A percentile compares a stretch with the other conserved stretches of the same genome.
Conservation (phyloP, 2,888 invertebrate genomes). For the Venusia cambrica region DNA sequence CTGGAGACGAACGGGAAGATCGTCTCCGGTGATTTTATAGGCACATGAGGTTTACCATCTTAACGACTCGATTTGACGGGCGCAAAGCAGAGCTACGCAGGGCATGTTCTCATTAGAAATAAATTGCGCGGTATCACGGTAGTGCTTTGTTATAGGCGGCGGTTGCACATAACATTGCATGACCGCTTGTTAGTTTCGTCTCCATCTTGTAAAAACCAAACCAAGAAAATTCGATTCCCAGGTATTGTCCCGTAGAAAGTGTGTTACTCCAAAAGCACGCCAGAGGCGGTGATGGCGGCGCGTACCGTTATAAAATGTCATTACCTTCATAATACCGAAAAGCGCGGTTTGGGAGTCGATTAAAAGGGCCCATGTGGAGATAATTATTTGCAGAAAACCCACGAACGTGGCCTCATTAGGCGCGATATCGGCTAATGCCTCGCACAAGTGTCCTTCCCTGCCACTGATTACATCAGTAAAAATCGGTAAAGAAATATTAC, state of each 20-base stretch:
- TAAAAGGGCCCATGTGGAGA: slow-evolving; percentile 57
- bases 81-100: no score
- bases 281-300: no score
- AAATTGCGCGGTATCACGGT: no score
- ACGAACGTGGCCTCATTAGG: slow-evolving; percentile 34
- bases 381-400: slow-evolving; percentile 52
- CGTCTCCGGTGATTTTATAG: no score
- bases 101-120: no score
- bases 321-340: slow-evolving; percentile 52
- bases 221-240: slow-evolving; percentile 26
- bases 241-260: slow-evolving; percentile 45
- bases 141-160: no score
- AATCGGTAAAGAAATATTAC: slow-evolving; percentile 9
- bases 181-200: no score
- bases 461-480: slow-evolving; percentile 20
- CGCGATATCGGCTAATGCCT: slow-evolving; percentile 29
- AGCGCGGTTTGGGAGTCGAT: slow-evolving; percentile 53
- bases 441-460: slow-evolving; percentile 11
- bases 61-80: no score
- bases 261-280: slow-evolving; percentile 50
- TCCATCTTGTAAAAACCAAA: no score
- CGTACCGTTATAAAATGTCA: slow-evolving; percentile 56
- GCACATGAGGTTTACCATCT: no score
- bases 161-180: no score
- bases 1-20: no score